A percentile compares a stretch with the other conserved stretches of the same genome.
Evolutionary conservation across 2,888 invertebrate species (phyloP).

Genomic region (Stenodema calcarata): DNA sequence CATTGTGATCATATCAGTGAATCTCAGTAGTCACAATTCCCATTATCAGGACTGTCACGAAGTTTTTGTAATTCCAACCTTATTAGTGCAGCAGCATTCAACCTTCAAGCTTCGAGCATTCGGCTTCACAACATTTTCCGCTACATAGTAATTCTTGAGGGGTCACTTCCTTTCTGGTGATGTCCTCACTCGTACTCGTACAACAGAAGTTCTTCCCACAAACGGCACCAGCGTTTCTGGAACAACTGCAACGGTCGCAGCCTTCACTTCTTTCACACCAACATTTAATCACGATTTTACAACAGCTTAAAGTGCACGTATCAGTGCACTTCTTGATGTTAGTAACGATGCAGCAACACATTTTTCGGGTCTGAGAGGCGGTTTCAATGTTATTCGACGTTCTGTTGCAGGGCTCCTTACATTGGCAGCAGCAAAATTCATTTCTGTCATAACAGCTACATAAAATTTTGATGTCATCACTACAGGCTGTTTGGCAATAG

Average conservation of each 20-base stretch:
- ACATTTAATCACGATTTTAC: too few relatives aligned
- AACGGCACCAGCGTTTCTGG: background rate
- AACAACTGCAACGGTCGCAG: background rate
- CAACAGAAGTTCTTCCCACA: background rate
- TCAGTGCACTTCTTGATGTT: background rate
- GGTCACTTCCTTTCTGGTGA: too few relatives aligned
- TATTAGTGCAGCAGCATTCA: too few relatives aligned
- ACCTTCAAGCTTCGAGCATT: too few relatives aligned
- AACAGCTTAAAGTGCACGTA: background rate
- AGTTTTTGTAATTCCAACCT: too few relatives aligned
- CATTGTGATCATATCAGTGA: too few relatives aligned
- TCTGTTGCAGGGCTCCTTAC: background rate
- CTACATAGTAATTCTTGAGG: background rate
- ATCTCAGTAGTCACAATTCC: too few relatives aligned
- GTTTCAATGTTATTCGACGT: background rate
- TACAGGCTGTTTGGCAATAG: too few relatives aligned
- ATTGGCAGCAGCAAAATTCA: background rate
- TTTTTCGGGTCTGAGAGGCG: background rate
- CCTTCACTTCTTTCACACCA: background rate
- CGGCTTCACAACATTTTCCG: too few relatives aligned
- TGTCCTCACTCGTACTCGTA: background rate
- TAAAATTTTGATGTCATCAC: too few relatives aligned
- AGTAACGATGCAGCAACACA: background rate
- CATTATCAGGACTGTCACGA: too few relatives aligned
- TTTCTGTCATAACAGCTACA: too few relatives aligned